Evolutionary conservation across 2,888 invertebrate species (phyloP).

Genomic region (Habroteleia sp.): DNA sequence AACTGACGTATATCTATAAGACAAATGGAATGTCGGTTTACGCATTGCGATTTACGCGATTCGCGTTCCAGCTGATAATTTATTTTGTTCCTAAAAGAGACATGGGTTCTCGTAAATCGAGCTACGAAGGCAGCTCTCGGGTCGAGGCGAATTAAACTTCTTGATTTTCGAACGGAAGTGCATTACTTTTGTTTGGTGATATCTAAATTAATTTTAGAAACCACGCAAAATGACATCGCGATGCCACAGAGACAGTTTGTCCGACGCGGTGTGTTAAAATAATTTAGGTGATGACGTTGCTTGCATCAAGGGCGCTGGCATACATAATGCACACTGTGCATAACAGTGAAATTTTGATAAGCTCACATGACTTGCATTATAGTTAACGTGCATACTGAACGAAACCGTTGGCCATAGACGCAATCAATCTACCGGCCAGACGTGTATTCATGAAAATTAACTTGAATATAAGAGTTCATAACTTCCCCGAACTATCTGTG

Average conservation of each 20-base stretch:
- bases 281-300: slow-evolving; percentile 62
- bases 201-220: slow-evolving; percentile 34
- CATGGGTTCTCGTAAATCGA: slow-evolving; percentile 18
- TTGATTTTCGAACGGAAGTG: background rate
- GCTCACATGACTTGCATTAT: slow-evolving; percentile 65
- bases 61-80: slow-evolving; percentile 42
- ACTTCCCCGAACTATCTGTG: slow-evolving; percentile 45
- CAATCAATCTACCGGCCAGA: slow-evolving; percentile 62
- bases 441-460: slow-evolving; percentile 64
- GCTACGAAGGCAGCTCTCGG: background rate
- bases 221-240: slow-evolving; percentile 37
- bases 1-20: slow-evolving; percentile 53
- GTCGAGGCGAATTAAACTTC: slow-evolving; percentile 1
- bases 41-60: slow-evolving; percentile 51
- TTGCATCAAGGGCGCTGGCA: slow-evolving; percentile 51
- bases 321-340: slow-evolving; percentile 58
- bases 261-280: slow-evolving; percentile 54
- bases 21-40: slow-evolving; percentile 55
- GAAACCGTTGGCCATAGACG: slow-evolving; percentile 59
- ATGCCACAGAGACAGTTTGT: slow-evolving; percentile 43
- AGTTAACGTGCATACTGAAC: slow-evolving; percentile 61
- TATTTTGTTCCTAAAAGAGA: slow-evolving; percentile 30
- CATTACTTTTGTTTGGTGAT: background rate
- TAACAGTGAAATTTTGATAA: slow-evolving; percentile 65
- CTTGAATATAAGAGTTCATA: slow-evolving; percentile 62